These are phyloP conservation scores for Acrossocheilus wenchowensis DNA, from an alignment of 2,797 vertebrate species.

Conservation along the genomic window DNA sequence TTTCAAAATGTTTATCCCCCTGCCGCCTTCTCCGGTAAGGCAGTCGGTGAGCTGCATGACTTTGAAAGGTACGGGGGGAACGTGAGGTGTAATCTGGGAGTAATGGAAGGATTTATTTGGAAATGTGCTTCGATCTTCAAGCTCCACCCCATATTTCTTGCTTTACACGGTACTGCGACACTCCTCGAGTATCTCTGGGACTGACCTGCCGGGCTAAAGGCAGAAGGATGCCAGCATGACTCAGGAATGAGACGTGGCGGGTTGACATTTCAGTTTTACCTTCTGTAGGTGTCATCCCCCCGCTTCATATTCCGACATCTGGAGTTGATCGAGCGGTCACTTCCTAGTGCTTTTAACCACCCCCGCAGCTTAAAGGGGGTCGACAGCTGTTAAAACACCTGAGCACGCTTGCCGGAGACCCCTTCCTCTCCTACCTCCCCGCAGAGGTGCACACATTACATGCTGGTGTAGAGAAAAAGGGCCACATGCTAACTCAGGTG, in stretches of 20 bases:
- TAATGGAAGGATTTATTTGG: constrained; percentile 54
- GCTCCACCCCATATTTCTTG: constrained; percentile 4
- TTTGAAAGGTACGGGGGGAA: constrained; percentile 42
- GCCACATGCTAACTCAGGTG: constrained; percentile 51
- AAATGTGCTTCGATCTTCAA: constrained; percentile 17
- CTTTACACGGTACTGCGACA: constrained; percentile 5
- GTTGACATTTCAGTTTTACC: constrained; percentile 89
- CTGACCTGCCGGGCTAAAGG: constrained; percentile 70
- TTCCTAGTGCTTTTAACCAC: constrained; percentile 80
- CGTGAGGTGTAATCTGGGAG: constrained; percentile 41
- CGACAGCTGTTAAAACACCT: constrained; percentile 70
- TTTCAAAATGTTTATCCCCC: constrained; percentile 62
- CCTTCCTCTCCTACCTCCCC: constrained; percentile 39
- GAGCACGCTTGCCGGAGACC: constrained; percentile 48
- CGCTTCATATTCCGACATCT: constrained; percentile 75
- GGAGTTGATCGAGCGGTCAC: constrained; percentile 90
- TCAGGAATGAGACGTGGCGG: constrained; percentile 84
- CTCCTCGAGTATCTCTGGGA: constrained; percentile 17
- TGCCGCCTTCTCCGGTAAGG: background rate
- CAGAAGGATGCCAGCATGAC: constrained; percentile 73
- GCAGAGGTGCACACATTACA: constrained; percentile 54
- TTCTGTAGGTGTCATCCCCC: constrained; percentile 77
- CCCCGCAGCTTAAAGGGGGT: constrained; percentile 49
- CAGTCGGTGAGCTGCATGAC: constrained; percentile 30
- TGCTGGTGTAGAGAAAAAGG: constrained; percentile 51